A percentile compares a stretch with the other conserved stretches of the same genome.
phyloP scores from a whole-genome alignment of 2,888 invertebrate species.

The Chaetogeoica ovagalla region DNA sequence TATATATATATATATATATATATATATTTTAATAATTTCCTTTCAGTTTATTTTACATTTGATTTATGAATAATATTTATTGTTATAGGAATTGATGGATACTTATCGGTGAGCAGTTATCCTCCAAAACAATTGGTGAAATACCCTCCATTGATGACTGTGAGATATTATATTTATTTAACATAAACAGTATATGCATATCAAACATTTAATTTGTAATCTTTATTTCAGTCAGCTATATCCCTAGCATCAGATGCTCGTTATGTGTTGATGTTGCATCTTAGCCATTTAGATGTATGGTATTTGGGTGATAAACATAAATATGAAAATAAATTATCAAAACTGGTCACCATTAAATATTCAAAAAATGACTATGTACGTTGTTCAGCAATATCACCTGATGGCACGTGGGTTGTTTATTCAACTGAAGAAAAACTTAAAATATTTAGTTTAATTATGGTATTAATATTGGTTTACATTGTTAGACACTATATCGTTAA shows the following conservation, averaged over 20 bases:
- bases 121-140: slow-evolving; percentile 71
- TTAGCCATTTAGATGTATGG: slow-evolving; percentile 61
- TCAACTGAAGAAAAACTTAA: slow-evolving; percentile 71
- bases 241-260: slow-evolving; percentile 57
- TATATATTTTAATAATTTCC: no score
- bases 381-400: slow-evolving; percentile 71
- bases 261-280: slow-evolving; percentile 60
- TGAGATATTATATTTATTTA: slow-evolving; percentile 53
- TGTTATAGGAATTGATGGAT: slow-evolving; percentile 70
- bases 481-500: not conserved
- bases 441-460: slow-evolving; percentile 69
- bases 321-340: slow-evolving; percentile 39
- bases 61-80: not conserved
- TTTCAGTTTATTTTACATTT: no score
- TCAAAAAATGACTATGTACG: slow-evolving; percentile 61
- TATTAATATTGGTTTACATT: slow-evolving; percentile 57
- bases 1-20: no score
- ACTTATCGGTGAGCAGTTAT: slow-evolving; percentile 73
- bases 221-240: slow-evolving; percentile 39
- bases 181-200: not conserved
- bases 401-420: slow-evolving; percentile 75
- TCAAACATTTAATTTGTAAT: not conserved
- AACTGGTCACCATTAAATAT: slow-evolving; percentile 51
- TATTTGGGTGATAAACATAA: slow-evolving; percentile 49
- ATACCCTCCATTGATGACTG: slow-evolving; percentile 73